Evolutionary conservation across 2,113 vertebrate genomes (phyloP).

Genomic region (Sialia sialis): DNA sequence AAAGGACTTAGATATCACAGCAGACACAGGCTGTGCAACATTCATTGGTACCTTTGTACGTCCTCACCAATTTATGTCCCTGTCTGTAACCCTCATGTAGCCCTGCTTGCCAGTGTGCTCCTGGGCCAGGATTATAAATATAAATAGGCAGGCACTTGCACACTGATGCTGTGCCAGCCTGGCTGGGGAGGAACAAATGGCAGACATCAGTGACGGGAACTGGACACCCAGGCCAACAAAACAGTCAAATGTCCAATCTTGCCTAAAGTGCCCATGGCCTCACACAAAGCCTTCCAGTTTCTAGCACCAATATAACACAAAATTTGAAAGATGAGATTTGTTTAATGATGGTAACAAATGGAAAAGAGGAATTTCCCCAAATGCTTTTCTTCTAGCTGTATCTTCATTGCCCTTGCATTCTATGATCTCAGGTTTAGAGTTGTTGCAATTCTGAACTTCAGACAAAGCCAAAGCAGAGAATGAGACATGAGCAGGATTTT

Average conservation of each 20-base stretch:
- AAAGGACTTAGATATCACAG: background rate
- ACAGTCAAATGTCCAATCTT: background rate
- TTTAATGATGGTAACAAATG: background rate
- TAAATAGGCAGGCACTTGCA: background rate
- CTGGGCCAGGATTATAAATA: background rate
- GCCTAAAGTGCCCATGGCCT: background rate
- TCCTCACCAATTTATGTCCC: background rate
- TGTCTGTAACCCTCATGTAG: background rate
- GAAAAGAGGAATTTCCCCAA: background rate
- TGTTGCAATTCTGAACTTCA: background rate
- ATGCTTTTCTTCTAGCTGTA: background rate
- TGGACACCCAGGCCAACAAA: background rate
- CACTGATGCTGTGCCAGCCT: background rate
- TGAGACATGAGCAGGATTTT: background rate
- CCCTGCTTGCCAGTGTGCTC: background rate
- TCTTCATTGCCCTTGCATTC: background rate
- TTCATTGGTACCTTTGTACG: background rate
- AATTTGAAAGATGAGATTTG: background rate
- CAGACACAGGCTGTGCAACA: background rate
- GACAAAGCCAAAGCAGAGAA: background rate
- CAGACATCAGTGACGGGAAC: background rate
- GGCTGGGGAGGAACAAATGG: background rate
- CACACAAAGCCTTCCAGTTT: background rate
- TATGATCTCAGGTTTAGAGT: background rate
- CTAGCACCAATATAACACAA: background rate